Evolutionary conservation across 2,797 vertebrate genomes (phyloP).

Genomic region (Coranthus polyacanthus): DNA sequence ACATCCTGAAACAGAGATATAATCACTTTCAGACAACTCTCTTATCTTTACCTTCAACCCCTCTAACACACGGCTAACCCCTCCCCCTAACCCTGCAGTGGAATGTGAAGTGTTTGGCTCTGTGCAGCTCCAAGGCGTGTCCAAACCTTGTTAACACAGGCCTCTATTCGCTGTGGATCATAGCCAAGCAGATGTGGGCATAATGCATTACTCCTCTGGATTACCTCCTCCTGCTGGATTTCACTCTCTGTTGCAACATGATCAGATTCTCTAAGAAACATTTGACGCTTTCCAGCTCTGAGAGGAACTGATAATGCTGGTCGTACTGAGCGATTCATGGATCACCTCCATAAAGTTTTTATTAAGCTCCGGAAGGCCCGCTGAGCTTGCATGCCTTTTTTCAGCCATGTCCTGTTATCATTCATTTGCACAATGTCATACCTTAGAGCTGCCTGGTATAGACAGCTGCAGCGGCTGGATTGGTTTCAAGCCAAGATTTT

Average conservation of each 20-base stretch:
- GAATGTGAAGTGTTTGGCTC: conserved; percentile 74
- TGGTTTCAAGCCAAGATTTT: too few relatives aligned
- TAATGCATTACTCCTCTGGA: conserved; percentile 47
- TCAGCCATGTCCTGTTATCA: conserved; percentile 21
- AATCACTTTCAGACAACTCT: conserved; percentile 35
- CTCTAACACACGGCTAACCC: conserved; percentile 15
- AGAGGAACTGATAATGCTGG: not conserved
- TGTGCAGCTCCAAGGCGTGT: conserved; percentile 56
- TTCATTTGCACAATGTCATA: conserved; percentile 21
- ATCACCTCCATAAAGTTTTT: conserved; percentile 25
- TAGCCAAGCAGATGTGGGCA: conserved; percentile 59
- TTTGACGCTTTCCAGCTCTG: conserved; percentile 14
- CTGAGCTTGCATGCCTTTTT: conserved; percentile 6
- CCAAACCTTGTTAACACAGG: conserved; percentile 74
- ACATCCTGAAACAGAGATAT: conserved; percentile 20
- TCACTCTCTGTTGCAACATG: too few relatives aligned
- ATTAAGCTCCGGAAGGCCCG: conserved; percentile 3
- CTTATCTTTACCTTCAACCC: conserved; percentile 8
- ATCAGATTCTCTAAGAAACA: conserved; percentile 18
- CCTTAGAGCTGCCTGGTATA: not conserved
- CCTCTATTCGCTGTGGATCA: conserved; percentile 50
- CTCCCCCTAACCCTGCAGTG: conserved; percentile 54
- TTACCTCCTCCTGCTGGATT: conserved; percentile 32
- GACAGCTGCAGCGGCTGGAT: not conserved
- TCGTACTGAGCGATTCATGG: not conserved